phyloP scores from a whole-genome alignment of 2,113 vertebrate genomes.

The Clarias macrocephalus region DNA sequence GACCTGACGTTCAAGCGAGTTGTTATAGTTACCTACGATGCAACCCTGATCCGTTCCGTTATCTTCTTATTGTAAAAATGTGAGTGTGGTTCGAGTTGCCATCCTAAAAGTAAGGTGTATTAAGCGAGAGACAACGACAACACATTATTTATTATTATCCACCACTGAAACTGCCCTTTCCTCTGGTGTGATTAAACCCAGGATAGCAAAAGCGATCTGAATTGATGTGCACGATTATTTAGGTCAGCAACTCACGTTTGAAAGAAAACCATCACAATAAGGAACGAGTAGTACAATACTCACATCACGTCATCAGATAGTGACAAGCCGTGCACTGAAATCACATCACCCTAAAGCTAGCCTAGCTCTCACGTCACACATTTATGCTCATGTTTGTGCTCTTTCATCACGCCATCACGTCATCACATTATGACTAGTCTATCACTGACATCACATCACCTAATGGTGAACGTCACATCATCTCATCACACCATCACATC shows the following conservation, averaged over 20 bases:
- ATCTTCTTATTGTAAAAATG: not conserved
- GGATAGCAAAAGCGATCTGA: not conserved
- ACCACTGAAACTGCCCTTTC: not conserved
- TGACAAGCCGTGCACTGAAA: not conserved
- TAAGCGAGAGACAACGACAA: not conserved
- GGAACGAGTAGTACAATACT: too few relatives aligned
- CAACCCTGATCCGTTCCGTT: not conserved
- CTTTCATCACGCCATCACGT: too few relatives aligned
- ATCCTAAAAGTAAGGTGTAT: not conserved
- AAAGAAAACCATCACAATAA: not conserved
- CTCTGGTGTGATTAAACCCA: not conserved
- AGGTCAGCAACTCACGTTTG: not conserved
- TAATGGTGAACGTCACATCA: not conserved
- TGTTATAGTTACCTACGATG: not conserved
- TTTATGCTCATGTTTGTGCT: too few relatives aligned
- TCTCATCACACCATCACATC: not conserved
- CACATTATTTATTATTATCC: not conserved
- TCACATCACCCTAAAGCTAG: not conserved
- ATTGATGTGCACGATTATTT: not conserved
- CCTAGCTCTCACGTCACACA: not conserved
- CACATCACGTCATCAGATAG: not conserved
- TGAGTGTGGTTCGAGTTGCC: not conserved
- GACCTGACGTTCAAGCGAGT: not conserved
- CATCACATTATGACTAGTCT: not conserved
- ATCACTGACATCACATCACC: not conserved